A percentile compares a stretch with the other conserved stretches of the same genome.
Conservation (phyloP, 1,140 invertebrate species). For the Bombus confusus region DNA sequence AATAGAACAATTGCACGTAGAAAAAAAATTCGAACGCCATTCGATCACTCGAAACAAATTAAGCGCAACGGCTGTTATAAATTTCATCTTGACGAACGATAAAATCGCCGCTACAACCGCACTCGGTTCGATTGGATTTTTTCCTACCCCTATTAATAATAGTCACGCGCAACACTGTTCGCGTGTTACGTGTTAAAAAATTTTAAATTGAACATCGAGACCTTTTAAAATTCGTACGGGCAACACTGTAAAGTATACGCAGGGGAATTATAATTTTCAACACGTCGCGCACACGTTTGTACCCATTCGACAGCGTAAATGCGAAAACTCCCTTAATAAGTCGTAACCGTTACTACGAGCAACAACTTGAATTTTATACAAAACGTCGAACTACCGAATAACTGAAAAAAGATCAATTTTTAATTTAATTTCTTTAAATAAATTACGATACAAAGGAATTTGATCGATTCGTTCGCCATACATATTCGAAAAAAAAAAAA, state of each 20-base stretch:
- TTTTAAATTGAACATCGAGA: constrained; percentile 11
- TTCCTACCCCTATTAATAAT: constrained; percentile 31
- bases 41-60: constrained; percentile 23
- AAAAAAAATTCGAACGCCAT: neutral
- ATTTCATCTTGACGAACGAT: constrained; percentile 32
- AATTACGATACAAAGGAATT: neutral
- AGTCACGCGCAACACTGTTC: constrained; percentile 28
- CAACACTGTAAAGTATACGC: neutral
- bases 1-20: neutral
- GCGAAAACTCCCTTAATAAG: constrained; percentile 4
- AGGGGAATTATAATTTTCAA: constrained; percentile 38
- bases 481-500: neutral
- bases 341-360: neutral
- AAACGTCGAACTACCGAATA: neutral
- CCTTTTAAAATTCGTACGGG: constrained; percentile 26
- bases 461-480: neutral
- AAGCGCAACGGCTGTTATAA: neutral
- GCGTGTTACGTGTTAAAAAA: constrained; percentile 40
- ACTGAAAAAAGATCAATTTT: neutral
- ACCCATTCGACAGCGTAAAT: neutral
- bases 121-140: neutral
- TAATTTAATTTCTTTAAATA: neutral
- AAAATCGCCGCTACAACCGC: neutral
- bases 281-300: neutral
- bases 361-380: neutral